These are phyloP conservation scores for Halichondria panicea DNA, from an alignment of 37 sponge, comb jelly and placozoan species.

Conservation along the genomic window DNA sequence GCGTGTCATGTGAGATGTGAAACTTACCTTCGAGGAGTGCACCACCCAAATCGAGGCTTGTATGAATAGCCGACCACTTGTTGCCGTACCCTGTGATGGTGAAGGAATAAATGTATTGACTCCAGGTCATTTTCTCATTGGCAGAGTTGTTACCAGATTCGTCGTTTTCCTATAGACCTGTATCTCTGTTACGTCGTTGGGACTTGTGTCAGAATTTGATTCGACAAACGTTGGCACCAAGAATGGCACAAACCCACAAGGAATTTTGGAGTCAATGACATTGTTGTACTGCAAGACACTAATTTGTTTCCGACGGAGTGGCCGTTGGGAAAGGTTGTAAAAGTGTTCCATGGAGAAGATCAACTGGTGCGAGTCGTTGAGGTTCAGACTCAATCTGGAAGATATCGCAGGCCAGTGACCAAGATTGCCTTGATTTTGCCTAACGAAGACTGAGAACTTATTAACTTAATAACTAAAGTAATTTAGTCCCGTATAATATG, in stretches of 20 bases:
- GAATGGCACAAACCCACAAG: slow-evolving; percentile 1
- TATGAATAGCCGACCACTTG: slow-evolving; percentile 25
- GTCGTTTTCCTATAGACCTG: background rate
- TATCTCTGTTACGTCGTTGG: background rate
- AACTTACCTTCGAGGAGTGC: slow-evolving; percentile 29
- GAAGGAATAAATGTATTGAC: slow-evolving; percentile 21
- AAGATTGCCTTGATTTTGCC: background rate
- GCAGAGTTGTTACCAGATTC: background rate
- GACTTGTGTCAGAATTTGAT: background rate
- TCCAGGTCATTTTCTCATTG: slow-evolving; percentile 31
- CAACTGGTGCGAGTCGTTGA: slow-evolving; percentile 1
- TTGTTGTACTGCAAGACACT: slow-evolving; percentile 2
- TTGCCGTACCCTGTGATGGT: background rate
- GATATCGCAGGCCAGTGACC: background rate
- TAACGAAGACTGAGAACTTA: background rate
- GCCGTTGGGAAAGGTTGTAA: background rate
- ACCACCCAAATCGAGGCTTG: slow-evolving; percentile 22
- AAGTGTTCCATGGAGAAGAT: slow-evolving; percentile 3
- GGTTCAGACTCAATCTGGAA: background rate
- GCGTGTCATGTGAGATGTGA: slow-evolving; percentile 9
- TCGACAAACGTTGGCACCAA: background rate
- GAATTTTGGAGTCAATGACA: background rate
- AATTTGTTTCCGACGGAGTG: background rate
- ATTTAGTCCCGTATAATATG: background rate
- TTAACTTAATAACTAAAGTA: background rate